Conservation (phyloP, 2,797 vertebrate species). For the Rhinophrynus dorsalis region DNA sequence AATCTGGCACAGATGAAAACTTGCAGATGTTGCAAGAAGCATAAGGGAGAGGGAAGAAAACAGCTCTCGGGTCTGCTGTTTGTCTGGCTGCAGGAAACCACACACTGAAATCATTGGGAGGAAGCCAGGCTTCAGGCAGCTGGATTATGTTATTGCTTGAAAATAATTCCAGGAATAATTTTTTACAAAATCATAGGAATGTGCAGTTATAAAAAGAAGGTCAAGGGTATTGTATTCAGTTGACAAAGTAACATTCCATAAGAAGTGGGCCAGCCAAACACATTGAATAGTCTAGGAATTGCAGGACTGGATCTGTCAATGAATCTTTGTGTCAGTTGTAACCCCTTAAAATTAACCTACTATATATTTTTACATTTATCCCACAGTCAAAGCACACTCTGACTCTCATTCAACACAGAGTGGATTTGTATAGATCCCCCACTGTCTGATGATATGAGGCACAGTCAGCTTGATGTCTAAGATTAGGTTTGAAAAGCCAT, state of each 20-base stretch:
- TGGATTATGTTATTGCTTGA: conserved; percentile 28
- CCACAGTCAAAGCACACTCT: no score
- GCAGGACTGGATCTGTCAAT: no score
- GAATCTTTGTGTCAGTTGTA: no score
- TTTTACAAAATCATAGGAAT: conserved; percentile 22
- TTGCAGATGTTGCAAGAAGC: conserved; percentile 13
- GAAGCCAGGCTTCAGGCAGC: conserved; percentile 9
- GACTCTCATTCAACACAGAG: no score
- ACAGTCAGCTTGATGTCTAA: no score
- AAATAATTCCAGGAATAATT: conserved; percentile 25
- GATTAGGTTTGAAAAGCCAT: no score
- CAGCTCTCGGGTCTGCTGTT: conserved; percentile 2
- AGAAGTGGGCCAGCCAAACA: conserved; percentile 11
- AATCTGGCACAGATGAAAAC: background rate
- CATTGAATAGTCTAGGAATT: background rate
- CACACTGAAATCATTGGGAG: conserved; percentile 14
- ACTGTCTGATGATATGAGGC: no score
- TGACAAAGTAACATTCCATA: conserved; percentile 26
- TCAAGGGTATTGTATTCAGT: background rate
- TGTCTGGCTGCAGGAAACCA: conserved; percentile 23
- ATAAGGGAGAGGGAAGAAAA: background rate
- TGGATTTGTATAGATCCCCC: no score
- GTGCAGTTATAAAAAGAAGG: conserved; percentile 8
- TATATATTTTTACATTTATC: no score
- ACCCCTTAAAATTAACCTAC: no score